Base-by-base conservation (phyloP, 2,888 invertebrate species). In the Andrena minutula region DNA sequence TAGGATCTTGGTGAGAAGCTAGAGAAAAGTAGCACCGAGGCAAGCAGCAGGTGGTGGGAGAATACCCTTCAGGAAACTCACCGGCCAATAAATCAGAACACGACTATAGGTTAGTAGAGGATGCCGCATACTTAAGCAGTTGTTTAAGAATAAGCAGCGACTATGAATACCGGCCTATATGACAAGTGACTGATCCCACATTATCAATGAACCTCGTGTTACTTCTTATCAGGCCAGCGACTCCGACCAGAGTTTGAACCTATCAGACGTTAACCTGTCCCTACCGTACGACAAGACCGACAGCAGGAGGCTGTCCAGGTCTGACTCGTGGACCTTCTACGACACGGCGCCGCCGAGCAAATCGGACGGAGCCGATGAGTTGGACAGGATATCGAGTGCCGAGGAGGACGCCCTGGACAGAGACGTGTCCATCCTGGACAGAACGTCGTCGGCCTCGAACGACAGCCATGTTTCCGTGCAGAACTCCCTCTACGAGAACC, bases 241-340 rank as follows among this genome's bases (percentile, higher is more conserved):
- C 51, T 86, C 89, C 20, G 90, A 90, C 6, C 84, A 88, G 64
- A 90, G 87, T 30, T 66, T 90, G 5, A 90, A 89, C 49, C 79
- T 89, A 5, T 91, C 89, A 35, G 90, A 88, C 84, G 90, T 84
- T 82, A 93, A 88, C 91, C 91, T 85, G 89, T 93, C 86, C 70
- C 82, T 85, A 58, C 87, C 86, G 5, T 86, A 87, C 26, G 89
- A 89, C 76, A 90, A 87, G 53, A 78, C 87, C 47, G 93, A 92
- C 26, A 87, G 87, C 23, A 93, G 91, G 26, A 89, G 91, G 79
- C 80, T 95, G 10, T 93, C 94, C 16, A 91, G 95, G 66, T 95
- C 95, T 5, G 94, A 94, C 72, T 95, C 95, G 0, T 95, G 95
- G 95, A 94, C 94, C 16, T 95, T 94, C 88, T 95, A 95, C 86